These are phyloP conservation scores for Drosophila arawakana DNA, from an alignment of 1,140 invertebrate genomes.

Conservation along the genomic window DNA sequence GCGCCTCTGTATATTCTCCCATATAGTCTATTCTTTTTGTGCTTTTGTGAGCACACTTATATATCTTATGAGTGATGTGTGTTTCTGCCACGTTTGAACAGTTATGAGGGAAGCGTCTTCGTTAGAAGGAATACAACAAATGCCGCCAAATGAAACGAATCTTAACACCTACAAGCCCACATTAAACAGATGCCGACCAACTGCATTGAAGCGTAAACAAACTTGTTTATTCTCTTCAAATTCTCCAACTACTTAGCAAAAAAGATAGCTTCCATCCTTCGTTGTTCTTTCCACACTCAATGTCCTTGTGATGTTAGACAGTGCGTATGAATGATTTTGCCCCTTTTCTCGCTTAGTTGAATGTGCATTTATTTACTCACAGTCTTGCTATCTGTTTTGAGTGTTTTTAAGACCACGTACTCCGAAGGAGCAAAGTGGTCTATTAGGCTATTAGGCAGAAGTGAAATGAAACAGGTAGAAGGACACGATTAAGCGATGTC, in stretches of 20 bases:
- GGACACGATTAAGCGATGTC: too few relatives aligned
- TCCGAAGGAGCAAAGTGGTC: too few relatives aligned
- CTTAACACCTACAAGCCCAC: slow-evolving; percentile 20
- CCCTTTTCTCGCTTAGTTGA: slow-evolving; percentile 50
- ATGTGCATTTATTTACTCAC: slow-evolving; percentile 43
- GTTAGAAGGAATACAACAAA: not conserved
- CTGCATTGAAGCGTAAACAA: slow-evolving; percentile 62
- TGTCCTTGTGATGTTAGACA: slow-evolving; percentile 27
- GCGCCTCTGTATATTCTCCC: not conserved
- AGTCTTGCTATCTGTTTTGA: not conserved
- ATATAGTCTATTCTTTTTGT: not conserved
- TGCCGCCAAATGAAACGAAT: slow-evolving; percentile 37
- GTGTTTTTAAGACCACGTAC: too few relatives aligned
- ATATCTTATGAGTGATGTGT: slow-evolving; percentile 40
- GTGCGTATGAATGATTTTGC: slow-evolving; percentile 55
- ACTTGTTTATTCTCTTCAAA: slow-evolving; percentile 19
- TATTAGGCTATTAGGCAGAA: too few relatives aligned
- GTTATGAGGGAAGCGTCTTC: not conserved
- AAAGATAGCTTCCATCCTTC: not conserved
- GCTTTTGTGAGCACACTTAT: slow-evolving; percentile 57
- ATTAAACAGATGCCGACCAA: slow-evolving; percentile 31
- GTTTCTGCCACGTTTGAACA: slow-evolving; percentile 5
- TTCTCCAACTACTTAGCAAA: not conserved
- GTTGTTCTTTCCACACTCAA: not conserved
- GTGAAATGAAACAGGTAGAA: too few relatives aligned